These are phyloP conservation scores for Drosophila demipolita DNA, from an alignment of 2,888 invertebrate genomes.

Conservation along the genomic window DNA sequence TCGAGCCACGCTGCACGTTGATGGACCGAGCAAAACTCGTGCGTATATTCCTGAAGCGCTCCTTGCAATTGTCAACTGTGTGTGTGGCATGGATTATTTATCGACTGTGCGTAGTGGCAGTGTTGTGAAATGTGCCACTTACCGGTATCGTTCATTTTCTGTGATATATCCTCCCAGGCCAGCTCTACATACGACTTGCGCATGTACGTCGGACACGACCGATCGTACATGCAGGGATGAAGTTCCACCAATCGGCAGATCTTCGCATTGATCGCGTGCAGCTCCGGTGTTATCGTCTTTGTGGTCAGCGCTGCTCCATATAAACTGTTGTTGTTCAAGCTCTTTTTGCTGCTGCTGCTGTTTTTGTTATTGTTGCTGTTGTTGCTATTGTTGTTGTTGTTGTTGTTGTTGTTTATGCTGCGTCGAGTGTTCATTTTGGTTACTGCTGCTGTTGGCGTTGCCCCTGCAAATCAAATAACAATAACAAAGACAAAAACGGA, in stretches of 20 bases:
- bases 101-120: background rate
- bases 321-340: constrained; percentile 18
- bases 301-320: constrained; percentile 39
- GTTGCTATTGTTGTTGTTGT: background rate
- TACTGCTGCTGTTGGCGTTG: constrained; percentile 10
- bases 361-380: constrained; percentile 1
- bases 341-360: constrained; percentile 29
- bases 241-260: constrained; percentile 79
- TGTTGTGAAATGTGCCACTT: constrained; percentile 39
- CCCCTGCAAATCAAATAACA: constrained; percentile 10
- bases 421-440: constrained; percentile 17
- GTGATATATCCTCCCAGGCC: constrained; percentile 82
- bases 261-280: constrained; percentile 78
- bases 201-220: constrained; percentile 75
- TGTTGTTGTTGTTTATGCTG: constrained; percentile 15
- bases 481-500: constrained; percentile 12
- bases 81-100: background rate
- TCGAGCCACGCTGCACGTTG: constrained; percentile 79
- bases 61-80: constrained; percentile 80
- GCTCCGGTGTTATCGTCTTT: constrained; percentile 72
- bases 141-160: constrained; percentile 79
- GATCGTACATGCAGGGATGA: constrained; percentile 83
- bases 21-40: constrained; percentile 83
- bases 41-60: constrained; percentile 84
- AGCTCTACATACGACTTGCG: constrained; percentile 79